phyloP scores from a whole-genome alignment of 2,113 vertebrate species.

The Nothoprocta pentlandii region DNA sequence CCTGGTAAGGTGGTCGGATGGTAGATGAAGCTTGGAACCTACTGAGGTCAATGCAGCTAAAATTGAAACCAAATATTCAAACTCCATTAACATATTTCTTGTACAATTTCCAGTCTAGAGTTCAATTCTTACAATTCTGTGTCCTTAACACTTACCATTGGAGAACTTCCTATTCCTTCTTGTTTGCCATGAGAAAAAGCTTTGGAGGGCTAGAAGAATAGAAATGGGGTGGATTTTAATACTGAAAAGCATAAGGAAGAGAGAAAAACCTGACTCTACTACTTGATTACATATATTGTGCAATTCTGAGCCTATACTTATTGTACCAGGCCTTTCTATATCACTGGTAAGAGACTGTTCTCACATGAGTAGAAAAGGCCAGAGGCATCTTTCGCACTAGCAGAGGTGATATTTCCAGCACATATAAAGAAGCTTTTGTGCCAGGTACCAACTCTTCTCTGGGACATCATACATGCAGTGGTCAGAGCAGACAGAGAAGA shows the following conservation, averaged over 20 bases:
- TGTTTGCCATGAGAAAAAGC: neutral
- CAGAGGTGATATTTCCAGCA: neutral
- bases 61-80: neutral
- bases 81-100: neutral
- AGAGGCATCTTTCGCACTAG: fast-evolving
- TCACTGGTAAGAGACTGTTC: neutral
- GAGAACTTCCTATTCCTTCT: neutral
- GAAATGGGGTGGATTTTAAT: neutral
- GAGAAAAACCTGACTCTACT: neutral
- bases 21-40: neutral
- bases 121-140: neutral
- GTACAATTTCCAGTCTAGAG: neutral
- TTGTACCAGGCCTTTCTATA: neutral
- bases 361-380: neutral
- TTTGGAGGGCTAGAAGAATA: neutral
- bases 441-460: neutral
- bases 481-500: neutral
- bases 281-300: neutral
- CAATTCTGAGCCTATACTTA: neutral
- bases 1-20: fast-evolving
- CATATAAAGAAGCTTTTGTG: neutral
- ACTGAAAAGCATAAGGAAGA: neutral
- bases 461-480: no score
- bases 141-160: fast-evolving
- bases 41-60: neutral